Percentiles rank a stretch among this genome's conserved stretches.
Evolutionary conservation across 2,113 vertebrate species (phyloP).

Genomic region (Gymnarchus niloticus): DNA sequence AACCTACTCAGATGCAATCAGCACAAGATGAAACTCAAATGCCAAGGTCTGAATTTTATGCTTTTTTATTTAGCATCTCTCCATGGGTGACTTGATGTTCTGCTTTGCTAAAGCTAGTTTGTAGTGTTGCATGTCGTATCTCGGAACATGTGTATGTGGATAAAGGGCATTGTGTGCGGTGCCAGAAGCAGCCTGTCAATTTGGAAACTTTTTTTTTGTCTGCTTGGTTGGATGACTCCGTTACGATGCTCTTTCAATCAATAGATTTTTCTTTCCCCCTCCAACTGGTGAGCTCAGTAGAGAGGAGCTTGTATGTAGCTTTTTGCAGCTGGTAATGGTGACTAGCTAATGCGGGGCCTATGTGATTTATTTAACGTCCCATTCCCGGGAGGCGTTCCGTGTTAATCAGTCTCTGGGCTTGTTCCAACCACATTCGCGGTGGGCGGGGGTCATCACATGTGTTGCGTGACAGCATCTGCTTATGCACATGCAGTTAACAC

Average conservation of each 20-base stretch:
- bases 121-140: neutral
- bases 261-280: constrained; percentile 16
- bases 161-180: neutral
- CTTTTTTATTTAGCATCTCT: neutral
- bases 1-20: neutral
- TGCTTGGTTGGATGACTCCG: neutral
- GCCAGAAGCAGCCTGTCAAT: neutral
- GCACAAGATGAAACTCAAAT: neutral
- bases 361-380: constrained; percentile 41
- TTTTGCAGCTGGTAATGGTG: constrained; percentile 37
- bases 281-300: constrained; percentile 26
- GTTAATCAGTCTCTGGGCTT: constrained; percentile 16
- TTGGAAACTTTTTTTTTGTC: constrained; percentile 7
- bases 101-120: neutral
- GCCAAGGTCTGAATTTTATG: neutral
- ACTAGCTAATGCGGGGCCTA: constrained; percentile 36
- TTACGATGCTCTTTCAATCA: constrained; percentile 21
- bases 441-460: neutral
- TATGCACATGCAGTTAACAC: neutral
- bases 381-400: constrained; percentile 30
- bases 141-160: neutral
- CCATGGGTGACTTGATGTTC: neutral
- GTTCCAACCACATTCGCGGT: neutral
- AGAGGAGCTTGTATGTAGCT: constrained; percentile 9
- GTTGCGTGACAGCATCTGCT: neutral